phyloP scores from a whole-genome alignment of 2,888 invertebrate genomes.

The Plagodis pulveraria region DNA sequence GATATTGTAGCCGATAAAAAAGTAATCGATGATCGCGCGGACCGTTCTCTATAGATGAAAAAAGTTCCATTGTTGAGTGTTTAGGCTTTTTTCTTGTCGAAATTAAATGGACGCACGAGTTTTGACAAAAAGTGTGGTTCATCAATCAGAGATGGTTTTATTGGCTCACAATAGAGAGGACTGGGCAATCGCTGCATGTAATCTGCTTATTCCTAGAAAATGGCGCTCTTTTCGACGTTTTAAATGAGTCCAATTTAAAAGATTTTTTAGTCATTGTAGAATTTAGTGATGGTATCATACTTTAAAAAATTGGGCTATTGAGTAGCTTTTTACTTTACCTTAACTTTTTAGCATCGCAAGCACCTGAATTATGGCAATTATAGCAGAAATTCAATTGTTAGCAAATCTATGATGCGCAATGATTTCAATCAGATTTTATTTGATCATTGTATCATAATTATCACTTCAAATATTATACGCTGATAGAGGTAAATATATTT shows the following conservation, averaged over 20 bases:
- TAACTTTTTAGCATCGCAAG: too few species aligned
- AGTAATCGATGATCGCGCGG: slow-evolving; percentile 82
- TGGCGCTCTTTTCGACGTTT: slow-evolving; percentile 61
- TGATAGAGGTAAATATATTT: too few species aligned
- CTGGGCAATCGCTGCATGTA: slow-evolving; percentile 65
- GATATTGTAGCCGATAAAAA: slow-evolving; percentile 82
- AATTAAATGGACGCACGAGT: slow-evolving; percentile 70
- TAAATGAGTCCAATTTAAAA: slow-evolving; percentile 68
- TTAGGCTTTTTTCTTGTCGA: slow-evolving; percentile 64
- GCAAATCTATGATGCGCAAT: too few species aligned
- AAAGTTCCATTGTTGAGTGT: slow-evolving; percentile 76
- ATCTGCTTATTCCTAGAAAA: slow-evolving; percentile 73
- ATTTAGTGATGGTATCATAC: slow-evolving; percentile 30
- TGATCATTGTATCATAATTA: too few species aligned
- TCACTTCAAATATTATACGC: too few species aligned
- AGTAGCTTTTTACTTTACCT: too few species aligned
- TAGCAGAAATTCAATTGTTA: too few species aligned
- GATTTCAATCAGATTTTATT: too few species aligned
- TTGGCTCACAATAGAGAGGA: slow-evolving; percentile 74
- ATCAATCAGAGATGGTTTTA: slow-evolving; percentile 82
- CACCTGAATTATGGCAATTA: too few species aligned
- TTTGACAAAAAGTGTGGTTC: slow-evolving; percentile 75
- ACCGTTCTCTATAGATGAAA: slow-evolving; percentile 66
- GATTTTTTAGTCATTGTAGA: slow-evolving; percentile 29
- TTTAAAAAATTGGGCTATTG: slow-evolving; percentile 41